Base-by-base conservation (phyloP, 2,888 invertebrate species). In the Byasa hedistus region DNA sequence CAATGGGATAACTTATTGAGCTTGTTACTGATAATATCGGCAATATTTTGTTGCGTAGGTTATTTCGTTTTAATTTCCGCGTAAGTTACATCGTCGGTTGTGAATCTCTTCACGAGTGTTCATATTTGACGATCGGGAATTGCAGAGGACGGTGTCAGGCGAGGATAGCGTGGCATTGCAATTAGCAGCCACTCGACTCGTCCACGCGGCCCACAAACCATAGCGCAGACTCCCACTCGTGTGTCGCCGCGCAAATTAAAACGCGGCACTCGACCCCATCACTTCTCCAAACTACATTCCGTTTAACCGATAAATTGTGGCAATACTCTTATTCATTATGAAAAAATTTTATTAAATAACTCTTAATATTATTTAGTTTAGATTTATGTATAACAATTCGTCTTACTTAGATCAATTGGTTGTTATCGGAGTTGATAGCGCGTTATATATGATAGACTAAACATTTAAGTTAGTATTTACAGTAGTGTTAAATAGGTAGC, bases 191-290 rank as follows among this genome's bases (percentile, higher is more conserved):
- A 85, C 90, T 91, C 84, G 86, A 90, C 85, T 79, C 82, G 80
- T 78, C 82, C 81, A 78, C 77, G 73, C 44, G n/a, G 32, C 80
- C 82, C 81, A 79, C 86, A 84, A 81, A 80, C 85, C 84, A 80
- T 82, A 76, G 80, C 84, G 79, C 82, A 78, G 82, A 82, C 77
- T 79, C 86, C 32, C 88, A 87, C 89, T 91, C 81, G 82, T 87
- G 84, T 90, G 89, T 88, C 91, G 89, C 86, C 86, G 85, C 86
- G 87, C 89, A 91, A 91, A 91, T 91, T 91, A 90, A 91, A 91
- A 91, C 87, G 84, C 83, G 78, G 78, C 87, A 84, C 91, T 91
- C 82, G 82, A 89, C 85, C 79, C 77, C 80, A 86, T 88, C 84
- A 80, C 82, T 75, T 80, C 78, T 84, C 85, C 84, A 78, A 84